Percentiles rank a stretch among this genome's conserved stretches.
These are phyloP conservation scores for Chaunax sp. DNA, from an alignment of 2,797 vertebrate species.

Conservation along the genomic window DNA sequence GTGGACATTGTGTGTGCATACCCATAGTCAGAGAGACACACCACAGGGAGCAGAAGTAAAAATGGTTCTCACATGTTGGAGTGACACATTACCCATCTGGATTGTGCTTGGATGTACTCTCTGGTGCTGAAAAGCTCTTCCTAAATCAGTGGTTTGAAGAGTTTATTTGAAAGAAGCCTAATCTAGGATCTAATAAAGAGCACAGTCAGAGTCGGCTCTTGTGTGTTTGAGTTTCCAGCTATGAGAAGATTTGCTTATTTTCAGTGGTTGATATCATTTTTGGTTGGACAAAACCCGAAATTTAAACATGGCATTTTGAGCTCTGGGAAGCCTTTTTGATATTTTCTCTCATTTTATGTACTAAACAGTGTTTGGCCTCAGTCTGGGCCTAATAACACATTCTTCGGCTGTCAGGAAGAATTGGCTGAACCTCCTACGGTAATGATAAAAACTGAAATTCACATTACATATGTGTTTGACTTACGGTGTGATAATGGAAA, in stretches of 20 bases:
- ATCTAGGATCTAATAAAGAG: slow-evolving; percentile 12
- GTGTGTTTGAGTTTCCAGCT: not conserved
- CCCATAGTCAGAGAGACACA: not conserved
- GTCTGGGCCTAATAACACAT: not conserved
- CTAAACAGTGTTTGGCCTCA: not conserved
- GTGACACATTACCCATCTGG: slow-evolving; percentile 30
- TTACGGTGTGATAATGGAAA: slow-evolving; percentile 48
- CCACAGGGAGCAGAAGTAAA: not conserved
- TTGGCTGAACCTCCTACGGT: slow-evolving; percentile 2
- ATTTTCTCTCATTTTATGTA: not conserved
- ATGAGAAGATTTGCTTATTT: not conserved
- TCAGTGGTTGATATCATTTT: not conserved
- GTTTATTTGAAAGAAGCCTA: slow-evolving; percentile 13
- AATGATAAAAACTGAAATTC: slow-evolving; percentile 24
- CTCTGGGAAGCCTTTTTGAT: not conserved
- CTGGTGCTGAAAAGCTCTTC: not conserved
- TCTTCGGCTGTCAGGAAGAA: slow-evolving; percentile 7
- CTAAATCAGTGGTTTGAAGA: slow-evolving; percentile 2
- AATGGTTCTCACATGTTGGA: not conserved
- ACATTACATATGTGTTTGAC: slow-evolving; percentile 26
- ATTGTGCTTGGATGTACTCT: not conserved
- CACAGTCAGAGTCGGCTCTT: not conserved
- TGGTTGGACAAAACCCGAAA: not conserved
- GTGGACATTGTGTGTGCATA: slow-evolving; percentile 27
- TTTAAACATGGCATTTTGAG: slow-evolving; percentile 10